These are phyloP conservation scores for Uropsilus gracilis DNA, from an alignment of 2,113 vertebrate genomes.

Conservation along the genomic window DNA sequence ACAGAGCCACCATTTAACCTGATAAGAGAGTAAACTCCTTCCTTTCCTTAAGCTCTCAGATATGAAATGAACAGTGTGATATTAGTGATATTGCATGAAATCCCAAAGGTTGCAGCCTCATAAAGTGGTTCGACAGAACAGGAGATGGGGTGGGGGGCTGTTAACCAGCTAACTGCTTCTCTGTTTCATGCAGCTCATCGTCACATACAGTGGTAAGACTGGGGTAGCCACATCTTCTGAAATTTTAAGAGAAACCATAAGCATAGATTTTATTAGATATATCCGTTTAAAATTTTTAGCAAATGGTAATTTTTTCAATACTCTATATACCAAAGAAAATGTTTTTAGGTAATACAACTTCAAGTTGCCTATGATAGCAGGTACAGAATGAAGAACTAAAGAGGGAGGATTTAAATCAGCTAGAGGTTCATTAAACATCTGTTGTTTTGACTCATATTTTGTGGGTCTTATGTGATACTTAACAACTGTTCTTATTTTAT, in stretches of 20 bases:
- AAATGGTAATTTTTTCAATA: neutral
- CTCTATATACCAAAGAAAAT: neutral
- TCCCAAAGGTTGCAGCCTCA: neutral
- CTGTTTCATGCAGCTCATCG: too few species aligned
- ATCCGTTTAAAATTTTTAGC: neutral
- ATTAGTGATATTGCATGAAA: neutral
- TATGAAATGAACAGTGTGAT: neutral
- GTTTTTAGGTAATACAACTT: neutral
- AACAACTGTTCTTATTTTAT: conserved; percentile 35
- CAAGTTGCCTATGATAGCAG: neutral
- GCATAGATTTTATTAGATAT: neutral
- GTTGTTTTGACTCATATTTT: neutral
- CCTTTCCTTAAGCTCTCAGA: neutral
- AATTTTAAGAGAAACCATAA: neutral
- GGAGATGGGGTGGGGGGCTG: neutral
- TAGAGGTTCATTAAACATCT: neutral
- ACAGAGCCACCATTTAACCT: neutral
- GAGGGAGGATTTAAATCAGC: neutral
- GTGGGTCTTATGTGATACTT: neutral
- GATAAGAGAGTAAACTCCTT: neutral
- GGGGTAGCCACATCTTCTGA: neutral
- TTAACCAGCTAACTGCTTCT: too few species aligned
- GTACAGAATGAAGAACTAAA: neutral
- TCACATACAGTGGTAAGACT: neutral
- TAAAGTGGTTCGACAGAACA: neutral